A percentile compares a stretch with the other conserved stretches of the same genome.
These are phyloP conservation scores for Alligator mississippiensis DNA, from an alignment of 2,113 vertebrate genomes.

Conservation along the genomic window DNA sequence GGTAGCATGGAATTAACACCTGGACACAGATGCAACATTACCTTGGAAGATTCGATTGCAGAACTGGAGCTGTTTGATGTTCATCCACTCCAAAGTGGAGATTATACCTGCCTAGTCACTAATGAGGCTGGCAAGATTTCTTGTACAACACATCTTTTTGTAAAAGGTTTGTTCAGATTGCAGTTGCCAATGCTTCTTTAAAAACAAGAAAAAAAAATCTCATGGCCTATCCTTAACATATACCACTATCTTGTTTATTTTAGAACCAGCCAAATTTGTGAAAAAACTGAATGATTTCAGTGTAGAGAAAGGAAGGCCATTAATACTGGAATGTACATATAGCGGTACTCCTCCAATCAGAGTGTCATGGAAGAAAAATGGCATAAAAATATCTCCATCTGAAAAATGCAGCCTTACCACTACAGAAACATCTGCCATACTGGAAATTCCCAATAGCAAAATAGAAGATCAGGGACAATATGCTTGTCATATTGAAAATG, in stretches of 20 bases:
- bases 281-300: conserved; percentile 90
- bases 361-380: conserved; percentile 93
- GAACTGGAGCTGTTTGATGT: conserved; percentile 88
- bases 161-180: conserved; percentile 89
- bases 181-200: not conserved
- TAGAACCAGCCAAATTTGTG: conserved; percentile 94
- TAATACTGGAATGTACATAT: conserved; percentile 90
- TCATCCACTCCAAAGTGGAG: conserved; percentile 85
- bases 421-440: conserved; percentile 92
- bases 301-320: conserved; percentile 88
- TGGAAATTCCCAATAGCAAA: conserved; percentile 89
- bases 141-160: conserved; percentile 87
- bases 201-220: not conserved
- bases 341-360: conserved; percentile 90
- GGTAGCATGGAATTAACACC: conserved; percentile 88
- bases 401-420: conserved; percentile 91
- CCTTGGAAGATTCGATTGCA: conserved; percentile 86
- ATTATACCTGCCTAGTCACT: conserved; percentile 93
- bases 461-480: conserved; percentile 91
- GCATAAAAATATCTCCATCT: conserved; percentile 85
- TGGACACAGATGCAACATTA: conserved; percentile 85
- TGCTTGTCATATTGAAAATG: conserved; percentile 92
- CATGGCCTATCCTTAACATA: conserved; percentile 1
- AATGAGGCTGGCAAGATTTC: conserved; percentile 94
- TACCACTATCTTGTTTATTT: conserved; percentile 19